A percentile compares a stretch with the other conserved stretches of the same genome.
These are phyloP conservation scores for Drosophila sordidapex DNA, from an alignment of 2,888 invertebrate species.

Conservation along the genomic window DNA sequence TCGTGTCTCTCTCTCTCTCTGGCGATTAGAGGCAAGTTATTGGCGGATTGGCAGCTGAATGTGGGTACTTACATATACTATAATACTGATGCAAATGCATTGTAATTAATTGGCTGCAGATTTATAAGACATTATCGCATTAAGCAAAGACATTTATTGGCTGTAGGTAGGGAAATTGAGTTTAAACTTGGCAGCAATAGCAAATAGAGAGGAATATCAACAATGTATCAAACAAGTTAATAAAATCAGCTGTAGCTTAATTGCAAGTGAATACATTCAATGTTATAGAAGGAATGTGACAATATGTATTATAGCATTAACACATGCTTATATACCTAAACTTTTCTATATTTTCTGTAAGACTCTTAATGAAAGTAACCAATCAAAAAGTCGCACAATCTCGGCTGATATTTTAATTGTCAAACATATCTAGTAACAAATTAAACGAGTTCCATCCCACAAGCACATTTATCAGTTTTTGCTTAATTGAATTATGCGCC, in stretches of 20 bases:
- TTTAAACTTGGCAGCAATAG: slow-evolving; percentile 12
- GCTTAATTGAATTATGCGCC: slow-evolving; percentile 70
- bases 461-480: slow-evolving; percentile 8
- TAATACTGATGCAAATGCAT: slow-evolving; percentile 19
- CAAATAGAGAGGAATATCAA: slow-evolving; percentile 10
- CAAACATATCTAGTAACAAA: not conserved
- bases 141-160: slow-evolving; percentile 50
- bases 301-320: not conserved
- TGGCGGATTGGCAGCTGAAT: slow-evolving; percentile 54
- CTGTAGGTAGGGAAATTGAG: slow-evolving; percentile 16
- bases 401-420: not conserved
- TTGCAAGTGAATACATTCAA: not conserved
- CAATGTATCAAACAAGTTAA: slow-evolving; percentile 23
- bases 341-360: not conserved
- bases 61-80: slow-evolving; percentile 50
- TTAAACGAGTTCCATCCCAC: not conserved
- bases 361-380: not conserved
- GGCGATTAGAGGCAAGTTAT: slow-evolving; percentile 71
- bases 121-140: slow-evolving; percentile 64
- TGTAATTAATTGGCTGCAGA: slow-evolving; percentile 70
- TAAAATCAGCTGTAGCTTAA: slow-evolving; percentile 18
- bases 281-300: no score
- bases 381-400: not conserved
- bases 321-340: not conserved
- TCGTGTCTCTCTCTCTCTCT: slow-evolving; percentile 11